phyloP scores from a whole-genome alignment of 1,140 invertebrate genomes.

The Ips typographus region DNA sequence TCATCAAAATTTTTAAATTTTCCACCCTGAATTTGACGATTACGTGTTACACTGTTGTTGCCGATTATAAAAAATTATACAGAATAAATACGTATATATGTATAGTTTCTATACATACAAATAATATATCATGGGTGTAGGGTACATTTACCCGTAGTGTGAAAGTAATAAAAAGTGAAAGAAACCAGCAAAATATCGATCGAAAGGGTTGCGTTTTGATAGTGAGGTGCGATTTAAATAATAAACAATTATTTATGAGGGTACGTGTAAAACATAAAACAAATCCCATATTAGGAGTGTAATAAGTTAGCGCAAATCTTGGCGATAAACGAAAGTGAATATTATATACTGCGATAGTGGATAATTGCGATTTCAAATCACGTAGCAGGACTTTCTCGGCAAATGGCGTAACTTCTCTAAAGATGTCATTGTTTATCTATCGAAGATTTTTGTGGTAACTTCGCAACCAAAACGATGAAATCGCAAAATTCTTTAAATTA shows the following conservation, averaged over 20 bases:
- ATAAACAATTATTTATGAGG: neutral
- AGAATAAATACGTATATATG: too few relatives aligned
- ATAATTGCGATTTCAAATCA: slow-evolving; percentile 6
- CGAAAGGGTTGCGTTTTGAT: neutral
- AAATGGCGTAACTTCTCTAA: slow-evolving; percentile 6
- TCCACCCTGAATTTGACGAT: too few relatives aligned
- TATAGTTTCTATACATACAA: too few relatives aligned
- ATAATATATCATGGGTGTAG: too few relatives aligned
- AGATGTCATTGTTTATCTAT: neutral
- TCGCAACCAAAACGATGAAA: too few relatives aligned
- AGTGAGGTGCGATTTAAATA: slow-evolving; percentile 2
- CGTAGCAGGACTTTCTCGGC: neutral
- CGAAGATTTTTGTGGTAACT: too few relatives aligned
- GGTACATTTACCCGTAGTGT: too few relatives aligned
- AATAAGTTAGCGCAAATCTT: neutral
- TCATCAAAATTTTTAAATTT: too few relatives aligned
- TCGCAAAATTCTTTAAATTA: too few relatives aligned
- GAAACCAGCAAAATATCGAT: neutral
- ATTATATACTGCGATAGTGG: neutral
- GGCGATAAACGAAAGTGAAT: neutral
- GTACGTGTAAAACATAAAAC: neutral
- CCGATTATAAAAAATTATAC: too few relatives aligned
- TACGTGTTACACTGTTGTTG: too few relatives aligned
- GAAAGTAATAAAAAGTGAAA: neutral
- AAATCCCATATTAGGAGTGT: neutral